Base-by-base conservation (phyloP, 2,797 vertebrate species). In the Oophaga sylvatica region DNA sequence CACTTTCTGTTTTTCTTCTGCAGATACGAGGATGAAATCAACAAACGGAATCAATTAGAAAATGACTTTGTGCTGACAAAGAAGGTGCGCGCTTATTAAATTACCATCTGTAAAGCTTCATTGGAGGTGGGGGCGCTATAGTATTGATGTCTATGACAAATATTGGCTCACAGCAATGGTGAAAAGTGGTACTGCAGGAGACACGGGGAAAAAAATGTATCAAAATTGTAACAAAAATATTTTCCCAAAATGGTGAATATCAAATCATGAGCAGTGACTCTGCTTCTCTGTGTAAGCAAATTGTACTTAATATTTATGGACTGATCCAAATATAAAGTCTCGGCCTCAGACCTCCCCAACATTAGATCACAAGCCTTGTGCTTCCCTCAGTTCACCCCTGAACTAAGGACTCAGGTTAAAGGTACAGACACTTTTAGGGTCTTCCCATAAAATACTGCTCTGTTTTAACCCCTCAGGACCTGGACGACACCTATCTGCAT, bases 401-500 rank as follows among this genome's bases (percentile, higher is more conserved):
- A 26, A 65, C 12, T 65, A 65, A n/a, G 22, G 62, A 65, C 9
- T 6, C 16, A 2, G 7, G 13, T 12, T 11, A 45, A 22, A 48
- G 9, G 19, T 12, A 20, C 19, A 9, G 2, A 5, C 10, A 12
- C 35, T 16, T 53, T 22, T 20, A 48, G 45, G 22, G 11, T 76
- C 45, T 48, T n/a, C 41, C 10, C 41, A 57, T 83, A 11, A 71
- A 1, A 83, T 10, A 29, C 10, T 31, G 1, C 11, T 53, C 20
- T 16, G 0, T 83, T 68, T 48, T 17, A 31, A 31, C 71, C 62
- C 65, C 3, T 57, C 87, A 96, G 96, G 93, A 95, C 0, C 93
- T 94, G 17, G 96, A 96, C 79, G 91, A 94, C 1, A 90, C 91
- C 17, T 94, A 95, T 62, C 41, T 95, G 76, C 90, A 91, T 6